Evolutionary conservation across 1,140 invertebrate species (phyloP).

Genomic region (Nylanderia fulva): DNA sequence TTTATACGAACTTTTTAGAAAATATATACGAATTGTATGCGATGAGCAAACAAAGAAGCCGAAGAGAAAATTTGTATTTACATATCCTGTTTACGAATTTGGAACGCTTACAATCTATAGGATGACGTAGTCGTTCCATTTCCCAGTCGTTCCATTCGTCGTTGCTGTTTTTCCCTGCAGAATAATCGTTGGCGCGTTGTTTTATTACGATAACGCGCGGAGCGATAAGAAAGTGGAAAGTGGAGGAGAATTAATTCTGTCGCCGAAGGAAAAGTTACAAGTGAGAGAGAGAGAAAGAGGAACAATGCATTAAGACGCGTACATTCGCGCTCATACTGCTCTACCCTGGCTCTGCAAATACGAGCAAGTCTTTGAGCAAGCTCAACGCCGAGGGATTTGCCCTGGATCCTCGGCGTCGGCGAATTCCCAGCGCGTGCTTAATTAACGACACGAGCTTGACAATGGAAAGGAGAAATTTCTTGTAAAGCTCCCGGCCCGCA

Average conservation of each 20-base stretch:
- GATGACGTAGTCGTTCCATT: neutral
- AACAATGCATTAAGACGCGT: slow-evolving; percentile 54
- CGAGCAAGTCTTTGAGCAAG: slow-evolving; percentile 50
- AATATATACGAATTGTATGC: neutral
- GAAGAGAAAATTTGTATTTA: neutral
- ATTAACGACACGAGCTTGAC: slow-evolving; percentile 59
- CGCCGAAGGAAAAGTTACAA: slow-evolving; percentile 56
- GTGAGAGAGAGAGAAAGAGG: neutral
- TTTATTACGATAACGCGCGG: slow-evolving; percentile 28
- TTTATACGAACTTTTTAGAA: neutral
- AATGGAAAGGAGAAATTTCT: slow-evolving; percentile 62
- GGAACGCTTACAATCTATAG: neutral
- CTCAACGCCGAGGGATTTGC: slow-evolving; percentile 54
- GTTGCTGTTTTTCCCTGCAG: neutral
- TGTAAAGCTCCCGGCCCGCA: slow-evolving; percentile 35
- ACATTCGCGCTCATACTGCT: slow-evolving; percentile 18
- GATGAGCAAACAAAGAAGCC: neutral
- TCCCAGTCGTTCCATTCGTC: too few species aligned
- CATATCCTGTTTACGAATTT: slow-evolving; percentile 3
- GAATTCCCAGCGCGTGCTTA: slow-evolving; percentile 59
- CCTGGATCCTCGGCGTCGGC: slow-evolving; percentile 34
- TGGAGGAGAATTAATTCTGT: slow-evolving; percentile 51
- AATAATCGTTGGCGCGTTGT: neutral
- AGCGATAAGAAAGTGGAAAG: slow-evolving; percentile 48
- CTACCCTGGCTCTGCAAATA: slow-evolving; percentile 50